phyloP scores from a whole-genome alignment of 2,113 vertebrate species.

The Nesoenas mayeri region DNA sequence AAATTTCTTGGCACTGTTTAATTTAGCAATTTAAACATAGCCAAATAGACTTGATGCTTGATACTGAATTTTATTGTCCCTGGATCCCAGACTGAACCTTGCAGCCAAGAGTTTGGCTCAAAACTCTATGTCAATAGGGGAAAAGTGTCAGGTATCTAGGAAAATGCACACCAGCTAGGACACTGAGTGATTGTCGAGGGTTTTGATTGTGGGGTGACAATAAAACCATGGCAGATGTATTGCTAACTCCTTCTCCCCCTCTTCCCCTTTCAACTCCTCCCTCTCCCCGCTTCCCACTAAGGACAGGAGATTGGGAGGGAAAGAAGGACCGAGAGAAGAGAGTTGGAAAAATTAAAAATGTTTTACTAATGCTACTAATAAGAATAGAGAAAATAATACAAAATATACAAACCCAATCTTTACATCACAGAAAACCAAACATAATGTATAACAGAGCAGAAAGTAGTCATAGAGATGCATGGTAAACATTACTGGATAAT shows the following conservation, averaged over 20 bases:
- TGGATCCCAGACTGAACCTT: not conserved
- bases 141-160: not conserved
- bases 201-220: no score
- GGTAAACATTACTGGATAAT: not conserved
- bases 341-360: no score
- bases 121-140: not conserved
- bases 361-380: no score
- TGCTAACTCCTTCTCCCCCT: no score
- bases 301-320: no score
- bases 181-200: no score
- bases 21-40: not conserved
- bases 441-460: not conserved
- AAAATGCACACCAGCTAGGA: not conserved
- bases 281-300: no score
- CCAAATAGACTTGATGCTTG: not conserved
- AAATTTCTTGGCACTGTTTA: not conserved
- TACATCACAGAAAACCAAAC: not conserved
- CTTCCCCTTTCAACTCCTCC: no score
- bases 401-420: not conserved
- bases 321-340: no score
- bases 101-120: not conserved
- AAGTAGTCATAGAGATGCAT: not conserved
- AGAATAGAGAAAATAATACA: no score
- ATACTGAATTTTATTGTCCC: not conserved
- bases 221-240: no score